Evolutionary conservation across 2,888 invertebrate species (phyloP), one percentile per base, ranked within the genome.

Genomic region (Phasia obesa): DNA sequence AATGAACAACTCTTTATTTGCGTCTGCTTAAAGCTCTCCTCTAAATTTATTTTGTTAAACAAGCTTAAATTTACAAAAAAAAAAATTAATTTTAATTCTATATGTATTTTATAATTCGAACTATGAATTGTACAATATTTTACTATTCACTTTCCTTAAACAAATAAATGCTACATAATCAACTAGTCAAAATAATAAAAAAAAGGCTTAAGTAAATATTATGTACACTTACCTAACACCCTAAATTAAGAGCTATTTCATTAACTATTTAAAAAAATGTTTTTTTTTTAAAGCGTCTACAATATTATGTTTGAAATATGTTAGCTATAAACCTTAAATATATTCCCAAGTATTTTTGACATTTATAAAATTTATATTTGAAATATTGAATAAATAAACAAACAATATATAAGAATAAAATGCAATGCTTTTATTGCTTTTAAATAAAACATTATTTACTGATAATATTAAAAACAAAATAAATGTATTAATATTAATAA

Each of bases 381-480:
- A 53, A 62, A 42, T 17, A 21, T 44, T 60, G 51, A 51, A 53
- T 4, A 31, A 6, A 31, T 51, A 7, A 42, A 42, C 17, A 2
- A 35, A 7, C 9, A 15, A 65, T 25, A 70, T 35, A 64, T 49
- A 17, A 47, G 38, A 38, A 27, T 27, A 42, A 42, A 78, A 49
- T 75, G 86, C 86, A 87, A 87, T 87, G 87, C 86, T 87, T 87
- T 87, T 86, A 86, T 87, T 87, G 87, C 87, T 87, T 81, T 86
- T 83, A 77, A 84, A 82, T 70, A 55, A 64, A 69, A 81, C 60
- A 60, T 86, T 85, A 87, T 88, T 88, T 88, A 86, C 85, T 86
- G 65, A 75, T 51, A 51, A 21, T 74, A 65, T 49, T 67, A 35
- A 65, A 64, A 75, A 82, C 64, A 73, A 74, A 62, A 67, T 60